phyloP scores from a whole-genome alignment of 2,888 invertebrate genomes.

The Zonitis immaculata region DNA sequence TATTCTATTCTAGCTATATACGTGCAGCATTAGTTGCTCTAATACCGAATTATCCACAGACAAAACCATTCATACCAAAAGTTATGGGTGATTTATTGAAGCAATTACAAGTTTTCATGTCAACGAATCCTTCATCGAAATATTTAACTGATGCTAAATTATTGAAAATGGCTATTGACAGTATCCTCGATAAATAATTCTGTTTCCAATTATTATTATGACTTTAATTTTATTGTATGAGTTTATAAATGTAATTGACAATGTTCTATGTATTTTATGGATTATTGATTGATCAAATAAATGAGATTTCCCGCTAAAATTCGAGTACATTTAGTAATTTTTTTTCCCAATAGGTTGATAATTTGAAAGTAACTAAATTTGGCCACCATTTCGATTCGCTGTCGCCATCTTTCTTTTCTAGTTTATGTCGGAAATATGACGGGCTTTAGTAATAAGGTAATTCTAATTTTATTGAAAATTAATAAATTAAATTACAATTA shows the following conservation, averaged over 20 bases:
- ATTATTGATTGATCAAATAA: not conserved
- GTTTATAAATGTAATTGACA: not conserved
- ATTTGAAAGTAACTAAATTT: not conserved
- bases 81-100: constrained; percentile 72
- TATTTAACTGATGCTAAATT: constrained; percentile 63
- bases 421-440: constrained; percentile 70
- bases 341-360: not conserved
- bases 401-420: constrained; percentile 55
- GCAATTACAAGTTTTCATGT: constrained; percentile 67
- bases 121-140: constrained; percentile 61
- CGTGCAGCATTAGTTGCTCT: constrained; percentile 82
- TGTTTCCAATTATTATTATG: not conserved
- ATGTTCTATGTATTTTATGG: constrained; percentile 1
- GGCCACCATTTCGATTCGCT: constrained; percentile 21
- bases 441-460: constrained; percentile 76
- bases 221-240: not conserved
- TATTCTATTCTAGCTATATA: constrained; percentile 65
- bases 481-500: constrained; percentile 2
- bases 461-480: constrained; percentile 10
- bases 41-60: constrained; percentile 70
- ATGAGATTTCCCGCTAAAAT: not conserved
- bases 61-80: constrained; percentile 75
- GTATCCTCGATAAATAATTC: constrained; percentile 27
- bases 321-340: not conserved
- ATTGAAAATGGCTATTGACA: constrained; percentile 62